Base-by-base conservation (phyloP, 2,113 vertebrate species). In the Nothobranchius kuhntae region DNA sequence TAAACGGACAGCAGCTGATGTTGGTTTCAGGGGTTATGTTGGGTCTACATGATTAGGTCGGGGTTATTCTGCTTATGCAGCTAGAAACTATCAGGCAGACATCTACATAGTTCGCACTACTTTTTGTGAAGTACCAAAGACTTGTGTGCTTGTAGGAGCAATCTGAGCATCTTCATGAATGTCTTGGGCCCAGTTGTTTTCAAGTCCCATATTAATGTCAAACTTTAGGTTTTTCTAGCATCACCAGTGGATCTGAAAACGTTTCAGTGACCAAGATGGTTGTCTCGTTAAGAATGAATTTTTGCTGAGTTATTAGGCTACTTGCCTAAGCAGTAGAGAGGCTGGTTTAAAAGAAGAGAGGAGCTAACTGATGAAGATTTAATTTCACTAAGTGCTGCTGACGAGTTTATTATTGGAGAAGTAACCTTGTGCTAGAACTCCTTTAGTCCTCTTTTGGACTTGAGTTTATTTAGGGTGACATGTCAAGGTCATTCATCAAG, bases 11-110 rank as follows among this genome's bases (percentile, higher is more conserved):
- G 30, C 61, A 14, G 54, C 57, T 70, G 62, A 52, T 5, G 46
- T 59, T 61, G 62, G 21, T 40, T 71, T 58, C 64, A 59, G 9
- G 13, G 77, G 36, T 53, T 26, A 44, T 1, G 6, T 50, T n/a
- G 47, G 4, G 14, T 7, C 7, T 15, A 2, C 2, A 13, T 15
- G 9, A 17, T 51, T 7, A 10, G 10, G 8, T 50, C 15, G 3
- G 47, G 40, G 8, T 42, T 9, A 42, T 50, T n/a, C n/a, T 24
- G n/a, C 14, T 42, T 12, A 9, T 62, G 53, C 42, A 30, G 44
- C 26, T 59, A 48, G 24, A 17, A 44, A 47, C 53, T 44, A 47
- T 60, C 21, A 15, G 1, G 15, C 46, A 42, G 47, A 14, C 30
- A 30, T 4, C 30, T 30, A 30, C 2, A 30, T 30, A 30, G 30